These are phyloP conservation scores for Staurois parvus DNA, from an alignment of 2,797 vertebrate genomes.

Conservation along the genomic window DNA sequence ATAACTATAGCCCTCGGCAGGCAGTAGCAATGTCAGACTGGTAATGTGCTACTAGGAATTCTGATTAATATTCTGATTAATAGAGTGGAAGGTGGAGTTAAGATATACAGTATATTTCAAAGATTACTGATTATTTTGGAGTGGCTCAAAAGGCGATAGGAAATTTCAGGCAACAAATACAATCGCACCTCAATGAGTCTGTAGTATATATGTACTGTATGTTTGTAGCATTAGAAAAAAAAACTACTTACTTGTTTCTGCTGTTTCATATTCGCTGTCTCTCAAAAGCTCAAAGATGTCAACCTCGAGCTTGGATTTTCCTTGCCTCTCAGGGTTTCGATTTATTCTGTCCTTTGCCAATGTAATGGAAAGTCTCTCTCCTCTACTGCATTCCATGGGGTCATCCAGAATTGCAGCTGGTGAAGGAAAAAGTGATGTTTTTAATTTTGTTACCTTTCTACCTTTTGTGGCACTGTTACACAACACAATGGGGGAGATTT, in stretches of 20 bases:
- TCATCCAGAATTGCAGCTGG: slow-evolving; percentile 97
- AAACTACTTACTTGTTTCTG: slow-evolving; percentile 93
- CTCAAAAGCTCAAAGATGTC: slow-evolving; percentile 97
- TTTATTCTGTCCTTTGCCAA: slow-evolving; percentile 98
- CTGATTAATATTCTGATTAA: too few relatives aligned
- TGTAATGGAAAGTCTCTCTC: slow-evolving; percentile 96
- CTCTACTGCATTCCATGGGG: slow-evolving; percentile 98
- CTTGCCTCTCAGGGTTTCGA: slow-evolving; percentile 88
- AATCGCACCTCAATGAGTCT: not conserved
- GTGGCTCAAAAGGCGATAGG: too few relatives aligned
- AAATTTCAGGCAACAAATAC: not conserved
- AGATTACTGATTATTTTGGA: too few relatives aligned
- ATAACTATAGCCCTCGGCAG: too few relatives aligned
- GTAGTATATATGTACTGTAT: not conserved
- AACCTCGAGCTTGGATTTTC: slow-evolving; percentile 94
- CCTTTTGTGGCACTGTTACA: not conserved
- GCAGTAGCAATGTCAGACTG: too few relatives aligned
- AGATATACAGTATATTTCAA: too few relatives aligned
- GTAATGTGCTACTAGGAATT: too few relatives aligned
- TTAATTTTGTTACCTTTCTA: not conserved
- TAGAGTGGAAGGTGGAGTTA: too few relatives aligned
- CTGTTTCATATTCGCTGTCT: slow-evolving; percentile 98
- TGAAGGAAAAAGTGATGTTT: not conserved
- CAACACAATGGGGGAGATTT: not conserved
- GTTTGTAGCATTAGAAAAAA: not conserved